Evolutionary conservation across 2,113 vertebrate species (phyloP), one percentile per base, ranked within the genome.

Genomic region (Festucalex cinctus): DNA sequence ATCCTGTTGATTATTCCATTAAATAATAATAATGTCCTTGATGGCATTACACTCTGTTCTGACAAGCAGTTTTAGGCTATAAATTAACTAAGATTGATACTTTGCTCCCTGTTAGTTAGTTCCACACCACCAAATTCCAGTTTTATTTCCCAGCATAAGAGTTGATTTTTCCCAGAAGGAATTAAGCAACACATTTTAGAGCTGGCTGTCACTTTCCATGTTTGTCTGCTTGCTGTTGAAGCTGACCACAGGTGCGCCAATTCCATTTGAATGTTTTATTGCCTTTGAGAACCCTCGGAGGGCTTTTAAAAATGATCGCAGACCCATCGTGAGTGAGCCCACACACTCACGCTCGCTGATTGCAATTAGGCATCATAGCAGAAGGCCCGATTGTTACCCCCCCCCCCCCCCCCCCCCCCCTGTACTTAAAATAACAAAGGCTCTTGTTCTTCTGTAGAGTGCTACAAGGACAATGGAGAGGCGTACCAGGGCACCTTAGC

Each of bases 391-490:
- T 35, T 58, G 63, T 53, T 35, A 10, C 12, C 58, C 3, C 10
- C n/a, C n/a, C n/a, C n/a, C n/a, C n/a, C 36, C 2, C 1, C 12
- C 58, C 3, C 10, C 12, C 58, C 3, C 10, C 36, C 2, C 1
- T 68, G 46, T 57, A 13, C 57, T 14, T 35, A 14, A 69, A 83
- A 70, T 77, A 74, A 78, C 63, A 48, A 19, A 14, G 32, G 65
- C 14, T 70, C 17, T 3, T 66, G 63, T 63, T 83, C 60, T 83
- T 79, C 69, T 83, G 75, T 85, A 99, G 96, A 96, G 64, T 99
- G 97, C 88, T 99, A 96, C 66, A 92, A 92, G 86, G 94, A 93
- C 58, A 94, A 90, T 77, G 96, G 96, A 37, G 94, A 92, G 80
- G 91, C 75, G 58, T 99, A 98, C 67, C 90, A 92, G 84, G 96